Percentiles rank a stretch among this genome's conserved stretches.
phyloP scores from a whole-genome alignment of 2,888 invertebrate genomes.

The Xiphydria camelus region DNA sequence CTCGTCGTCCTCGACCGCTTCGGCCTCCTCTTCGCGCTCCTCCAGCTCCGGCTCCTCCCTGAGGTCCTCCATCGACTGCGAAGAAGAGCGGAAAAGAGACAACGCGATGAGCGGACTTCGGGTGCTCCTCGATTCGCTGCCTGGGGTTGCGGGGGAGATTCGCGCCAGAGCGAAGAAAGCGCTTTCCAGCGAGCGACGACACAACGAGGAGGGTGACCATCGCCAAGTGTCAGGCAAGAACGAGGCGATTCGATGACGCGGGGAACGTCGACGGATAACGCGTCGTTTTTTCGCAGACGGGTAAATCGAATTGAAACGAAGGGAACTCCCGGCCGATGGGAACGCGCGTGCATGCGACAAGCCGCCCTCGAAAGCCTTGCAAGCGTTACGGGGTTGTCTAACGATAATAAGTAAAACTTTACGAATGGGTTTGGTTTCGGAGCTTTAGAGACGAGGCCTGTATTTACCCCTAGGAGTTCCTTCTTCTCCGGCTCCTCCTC shows the following conservation, averaged over 20 bases:
- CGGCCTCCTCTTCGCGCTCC: constrained; percentile 51
- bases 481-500: constrained; percentile 55
- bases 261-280: no score
- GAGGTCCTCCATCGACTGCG: constrained; percentile 55
- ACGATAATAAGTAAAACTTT: constrained; percentile 45
- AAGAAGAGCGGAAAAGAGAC: constrained; percentile 3
- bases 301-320: no score
- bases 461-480: constrained; percentile 58
- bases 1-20: constrained; percentile 50
- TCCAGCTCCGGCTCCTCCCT: constrained; percentile 55
- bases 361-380: constrained; percentile 30
- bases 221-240: no score
- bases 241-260: no score
- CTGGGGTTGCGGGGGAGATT: no score
- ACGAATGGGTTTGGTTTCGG: constrained; percentile 57
- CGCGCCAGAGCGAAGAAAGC: no score
- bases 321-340: no score
- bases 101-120: neutral
- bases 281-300: no score
- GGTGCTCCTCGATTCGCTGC: no score
- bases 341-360: constrained; percentile 31
- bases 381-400: constrained; percentile 32
- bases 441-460: constrained; percentile 55
- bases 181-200: no score
- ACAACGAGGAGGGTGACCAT: no score